phyloP scores from a whole-genome alignment of 2,888 invertebrate species.

The Deilephila porcellus region DNA sequence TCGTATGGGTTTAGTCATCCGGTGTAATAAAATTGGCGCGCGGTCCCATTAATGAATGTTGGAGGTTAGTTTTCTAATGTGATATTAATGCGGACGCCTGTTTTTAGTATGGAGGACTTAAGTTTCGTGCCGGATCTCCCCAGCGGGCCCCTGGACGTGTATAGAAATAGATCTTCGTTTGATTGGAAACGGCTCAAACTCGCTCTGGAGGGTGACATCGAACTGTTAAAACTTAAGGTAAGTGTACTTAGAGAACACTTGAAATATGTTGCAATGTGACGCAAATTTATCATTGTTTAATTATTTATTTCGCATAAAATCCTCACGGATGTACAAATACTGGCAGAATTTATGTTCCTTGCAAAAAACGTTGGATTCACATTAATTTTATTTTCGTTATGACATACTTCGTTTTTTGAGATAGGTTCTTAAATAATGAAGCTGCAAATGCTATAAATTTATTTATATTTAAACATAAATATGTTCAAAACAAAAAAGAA shows the following conservation, averaged over 20 bases:
- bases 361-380: too few species aligned
- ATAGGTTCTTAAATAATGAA: too few species aligned
- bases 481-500: too few species aligned
- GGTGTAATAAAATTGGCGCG: conserved; percentile 50
- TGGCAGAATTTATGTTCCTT: neutral
- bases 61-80: conserved; percentile 36
- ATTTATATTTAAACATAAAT: too few species aligned
- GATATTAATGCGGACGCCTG: conserved; percentile 42
- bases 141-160: conserved; percentile 90
- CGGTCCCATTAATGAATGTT: conserved; percentile 37
- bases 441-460: too few species aligned
- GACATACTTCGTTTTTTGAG: too few species aligned
- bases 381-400: too few species aligned
- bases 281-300: conserved; percentile 10
- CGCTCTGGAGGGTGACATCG: conserved; percentile 90
- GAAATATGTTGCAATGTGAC: neutral
- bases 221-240: conserved; percentile 91
- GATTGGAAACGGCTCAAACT: conserved; percentile 94
- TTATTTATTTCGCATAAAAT: neutral
- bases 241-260: conserved; percentile 38
- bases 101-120: conserved; percentile 79
- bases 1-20: conserved; percentile 60
- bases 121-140: conserved; percentile 88
- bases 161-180: conserved; percentile 91
- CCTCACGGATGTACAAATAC: neutral